phyloP scores from a whole-genome alignment of 2,797 vertebrate species.

The Glossophaga mutica region DNA sequence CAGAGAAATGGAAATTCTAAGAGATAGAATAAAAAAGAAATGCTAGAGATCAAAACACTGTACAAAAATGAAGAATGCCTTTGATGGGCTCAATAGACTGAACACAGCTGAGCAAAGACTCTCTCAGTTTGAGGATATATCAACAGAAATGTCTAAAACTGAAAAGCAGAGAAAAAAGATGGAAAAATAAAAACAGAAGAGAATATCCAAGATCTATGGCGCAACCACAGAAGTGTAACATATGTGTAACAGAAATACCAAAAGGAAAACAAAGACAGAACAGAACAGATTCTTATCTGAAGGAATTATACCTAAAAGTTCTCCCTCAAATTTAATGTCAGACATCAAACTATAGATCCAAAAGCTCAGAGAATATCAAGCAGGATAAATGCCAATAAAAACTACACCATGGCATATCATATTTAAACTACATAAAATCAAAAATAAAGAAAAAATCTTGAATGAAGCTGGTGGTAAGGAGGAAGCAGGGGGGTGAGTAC shows the following conservation, averaged over 20 bases:
- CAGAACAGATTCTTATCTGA: background rate
- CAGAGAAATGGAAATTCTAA: background rate
- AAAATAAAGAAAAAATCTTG: background rate
- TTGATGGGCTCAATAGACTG: background rate
- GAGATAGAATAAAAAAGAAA: background rate
- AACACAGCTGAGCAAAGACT: background rate
- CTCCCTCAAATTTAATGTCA: background rate
- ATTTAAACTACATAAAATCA: background rate
- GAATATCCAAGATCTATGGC: background rate
- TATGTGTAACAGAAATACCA: background rate
- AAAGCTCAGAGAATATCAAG: background rate
- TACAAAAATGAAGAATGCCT: background rate
- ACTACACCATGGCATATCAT: background rate
- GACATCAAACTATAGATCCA: background rate
- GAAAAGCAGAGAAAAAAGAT: background rate
- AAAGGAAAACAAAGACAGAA: background rate
- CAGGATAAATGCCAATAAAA: background rate
- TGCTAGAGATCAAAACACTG: background rate
- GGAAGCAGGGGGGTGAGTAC: too few species aligned
- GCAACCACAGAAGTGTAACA: background rate
- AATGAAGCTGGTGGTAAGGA: background rate
- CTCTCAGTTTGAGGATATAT: background rate
- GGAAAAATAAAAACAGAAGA: background rate
- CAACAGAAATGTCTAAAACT: background rate
- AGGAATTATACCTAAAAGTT: background rate